A percentile compares a stretch with the other conserved stretches of the same genome.
Evolutionary conservation across 92 coral and sea anemone genomes (phyloP).

Genomic region (Umimayanthus kanabou): DNA sequence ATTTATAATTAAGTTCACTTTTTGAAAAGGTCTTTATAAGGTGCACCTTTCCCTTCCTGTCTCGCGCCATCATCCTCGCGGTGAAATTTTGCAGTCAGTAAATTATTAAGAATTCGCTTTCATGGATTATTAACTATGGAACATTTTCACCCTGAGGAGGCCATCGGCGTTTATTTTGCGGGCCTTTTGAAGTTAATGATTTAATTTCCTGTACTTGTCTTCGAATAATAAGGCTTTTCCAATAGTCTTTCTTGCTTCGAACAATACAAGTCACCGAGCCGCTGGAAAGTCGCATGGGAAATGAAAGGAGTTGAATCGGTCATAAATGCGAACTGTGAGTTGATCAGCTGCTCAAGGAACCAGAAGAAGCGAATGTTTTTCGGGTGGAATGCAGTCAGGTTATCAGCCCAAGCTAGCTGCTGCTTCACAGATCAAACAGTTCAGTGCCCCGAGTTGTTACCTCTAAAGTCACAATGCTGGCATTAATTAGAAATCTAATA

Average conservation of each 20-base stretch:
- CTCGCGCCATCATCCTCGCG: background rate
- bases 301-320: conserved; percentile 48
- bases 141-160: conserved; percentile 47
- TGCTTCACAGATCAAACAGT: background rate
- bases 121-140: conserved; percentile 34
- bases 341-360: conserved; percentile 8
- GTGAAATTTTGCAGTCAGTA: conserved; percentile 2
- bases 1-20: background rate
- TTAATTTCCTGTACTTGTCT: conserved; percentile 96
- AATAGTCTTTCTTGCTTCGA: conserved; percentile 66
- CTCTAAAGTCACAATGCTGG: conserved; percentile 58
- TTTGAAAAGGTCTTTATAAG: background rate
- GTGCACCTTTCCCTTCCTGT: background rate
- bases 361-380: background rate
- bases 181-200: conserved; percentile 89
- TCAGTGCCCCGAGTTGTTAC: conserved; percentile 54
- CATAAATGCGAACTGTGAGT: conserved; percentile 39
- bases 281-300: conserved; percentile 67
- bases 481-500: conserved; percentile 61
- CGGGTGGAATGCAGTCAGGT: background rate
- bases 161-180: conserved; percentile 60
- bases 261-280: conserved; percentile 73
- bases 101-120: conserved; percentile 26
- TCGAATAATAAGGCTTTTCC: conserved; percentile 85
- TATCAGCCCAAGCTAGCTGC: background rate